phyloP scores from a whole-genome alignment of 2,888 invertebrate species.

The Trissoscelio sp. region DNA sequence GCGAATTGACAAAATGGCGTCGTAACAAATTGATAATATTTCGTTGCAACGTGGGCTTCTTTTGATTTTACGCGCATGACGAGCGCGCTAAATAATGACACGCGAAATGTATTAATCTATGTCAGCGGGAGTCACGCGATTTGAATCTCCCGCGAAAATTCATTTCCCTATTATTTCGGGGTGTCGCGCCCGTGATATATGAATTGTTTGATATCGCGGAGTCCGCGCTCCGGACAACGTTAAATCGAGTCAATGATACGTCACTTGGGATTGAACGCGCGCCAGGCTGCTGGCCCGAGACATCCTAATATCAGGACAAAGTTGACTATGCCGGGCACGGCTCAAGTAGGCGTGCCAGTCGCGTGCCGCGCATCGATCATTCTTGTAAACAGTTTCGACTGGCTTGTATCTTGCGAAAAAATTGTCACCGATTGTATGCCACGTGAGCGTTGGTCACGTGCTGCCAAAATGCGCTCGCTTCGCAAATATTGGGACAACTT shows the following conservation, averaged over 20 bases:
- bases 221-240: constrained; percentile 38
- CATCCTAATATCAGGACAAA: constrained; percentile 62
- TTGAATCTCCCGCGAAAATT: constrained; percentile 78
- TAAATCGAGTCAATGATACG: constrained; percentile 62
- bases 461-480: constrained; percentile 18
- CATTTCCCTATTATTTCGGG: constrained; percentile 83
- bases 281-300: constrained; percentile 57
- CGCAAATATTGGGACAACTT: constrained; percentile 72
- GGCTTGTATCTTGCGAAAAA: constrained; percentile 45
- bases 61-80: constrained; percentile 28
- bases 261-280: constrained; percentile 46
- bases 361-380: constrained; percentile 83
- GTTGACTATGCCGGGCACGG: constrained; percentile 54
- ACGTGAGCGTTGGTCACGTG: constrained; percentile 68
- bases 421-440: constrained; percentile 37
- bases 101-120: constrained; percentile 47
- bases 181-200: constrained; percentile 82
- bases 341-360: constrained; percentile 77
- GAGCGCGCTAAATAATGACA: constrained; percentile 42
- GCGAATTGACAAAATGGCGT: constrained; percentile 52
- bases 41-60: constrained; percentile 2
- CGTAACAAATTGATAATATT: constrained; percentile 57
- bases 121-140: constrained; percentile 51
- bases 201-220: constrained; percentile 81
- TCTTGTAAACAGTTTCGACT: constrained; percentile 76